Base-by-base conservation (phyloP, 2,113 vertebrate species). In the Otis tarda region DNA sequence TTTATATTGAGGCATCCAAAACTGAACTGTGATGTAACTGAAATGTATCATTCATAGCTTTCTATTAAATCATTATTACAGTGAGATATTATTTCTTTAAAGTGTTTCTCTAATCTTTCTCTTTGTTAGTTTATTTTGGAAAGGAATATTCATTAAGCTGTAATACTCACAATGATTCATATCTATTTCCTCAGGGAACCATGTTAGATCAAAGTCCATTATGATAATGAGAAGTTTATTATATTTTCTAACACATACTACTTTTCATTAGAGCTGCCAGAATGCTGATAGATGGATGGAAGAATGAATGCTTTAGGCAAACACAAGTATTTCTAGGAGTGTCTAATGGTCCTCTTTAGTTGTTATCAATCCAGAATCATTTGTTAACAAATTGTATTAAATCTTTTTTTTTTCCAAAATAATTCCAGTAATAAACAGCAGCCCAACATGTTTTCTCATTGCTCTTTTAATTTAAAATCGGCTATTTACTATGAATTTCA, bases 121-220 rank as follows among this genome's bases (percentile, higher is more conserved):
- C 77, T 92, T 77, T 63, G 55, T n/a, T 87, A 76, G 83, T 91
- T 94, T 93, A 57, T 92, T 95, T 94, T 96, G 74, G 80, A 82
- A 94, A 93, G 77, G 55, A 83, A 73, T 50, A 50, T 89, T 91
- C 63, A 92, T 87, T 91, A 79, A 89, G 28, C 28, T 92, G 50
- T 71, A 82, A 61, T 88, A 65, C 7, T 89, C 20, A 39, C 43
- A 76, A 47, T 76, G 80, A 91, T 84, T 93, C 65, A 61, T 93
- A 94, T 91, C 88, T 87, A 6, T 39, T 85, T 89, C 65, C 90
- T 89, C 45, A 65, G 65, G 89, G 86, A 94, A 69, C 41, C n/a
- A 7, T 47, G 53, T 69, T 76, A 89, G 57, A 87, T 89, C 65
- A 84, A 87, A 93, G 31, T 43, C 92, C 20, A 84, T 75, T 84